Evolutionary conservation across 2,797 vertebrate genomes (phyloP).

Genomic region (Hoplostethus atlanticus): DNA sequence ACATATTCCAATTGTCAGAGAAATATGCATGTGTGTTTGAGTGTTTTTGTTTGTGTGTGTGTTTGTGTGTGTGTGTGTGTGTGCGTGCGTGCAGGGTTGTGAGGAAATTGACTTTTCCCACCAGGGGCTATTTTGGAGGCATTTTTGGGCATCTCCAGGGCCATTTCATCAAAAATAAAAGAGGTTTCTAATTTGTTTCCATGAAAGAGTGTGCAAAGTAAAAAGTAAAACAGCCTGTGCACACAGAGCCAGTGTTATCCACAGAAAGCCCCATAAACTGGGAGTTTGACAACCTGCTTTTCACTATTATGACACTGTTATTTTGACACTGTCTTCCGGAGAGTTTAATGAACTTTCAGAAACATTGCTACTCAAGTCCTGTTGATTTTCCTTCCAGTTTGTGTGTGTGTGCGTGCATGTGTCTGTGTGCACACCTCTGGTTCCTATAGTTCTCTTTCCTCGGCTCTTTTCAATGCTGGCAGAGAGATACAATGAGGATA

Average conservation of each 20-base stretch:
- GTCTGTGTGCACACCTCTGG: conserved; percentile 34
- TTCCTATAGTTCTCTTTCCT: conserved; percentile 33
- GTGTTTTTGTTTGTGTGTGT: conserved; percentile 15
- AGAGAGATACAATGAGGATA: conserved; percentile 58
- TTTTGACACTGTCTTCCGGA: conserved; percentile 25
- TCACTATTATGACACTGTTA: conserved; percentile 20
- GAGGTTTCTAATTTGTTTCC: conserved; percentile 53
- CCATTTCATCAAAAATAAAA: conserved; percentile 54
- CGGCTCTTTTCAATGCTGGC: conserved; percentile 38
- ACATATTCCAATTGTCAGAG: conserved; percentile 12
- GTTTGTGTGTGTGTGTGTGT: conserved; percentile 19
- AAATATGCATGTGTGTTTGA: conserved; percentile 1
- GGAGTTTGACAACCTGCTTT: conserved; percentile 29
- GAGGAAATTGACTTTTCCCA: conserved; percentile 41
- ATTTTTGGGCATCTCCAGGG: conserved; percentile 17
- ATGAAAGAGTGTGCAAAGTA: conserved; percentile 34
- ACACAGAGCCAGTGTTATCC: conserved; percentile 12
- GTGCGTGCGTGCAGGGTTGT: conserved; percentile 4
- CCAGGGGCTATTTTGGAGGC: conserved; percentile 9
- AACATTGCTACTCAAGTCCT: conserved; percentile 35
- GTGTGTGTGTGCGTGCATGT: conserved; percentile 27
- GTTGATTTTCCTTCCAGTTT: neutral
- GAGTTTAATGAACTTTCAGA: conserved; percentile 42
- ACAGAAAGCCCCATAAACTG: conserved; percentile 32
- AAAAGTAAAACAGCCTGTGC: conserved; percentile 12